These are phyloP conservation scores for Rhinoptilus africanus DNA, from an alignment of 2,113 vertebrate genomes.

Conservation along the genomic window DNA sequence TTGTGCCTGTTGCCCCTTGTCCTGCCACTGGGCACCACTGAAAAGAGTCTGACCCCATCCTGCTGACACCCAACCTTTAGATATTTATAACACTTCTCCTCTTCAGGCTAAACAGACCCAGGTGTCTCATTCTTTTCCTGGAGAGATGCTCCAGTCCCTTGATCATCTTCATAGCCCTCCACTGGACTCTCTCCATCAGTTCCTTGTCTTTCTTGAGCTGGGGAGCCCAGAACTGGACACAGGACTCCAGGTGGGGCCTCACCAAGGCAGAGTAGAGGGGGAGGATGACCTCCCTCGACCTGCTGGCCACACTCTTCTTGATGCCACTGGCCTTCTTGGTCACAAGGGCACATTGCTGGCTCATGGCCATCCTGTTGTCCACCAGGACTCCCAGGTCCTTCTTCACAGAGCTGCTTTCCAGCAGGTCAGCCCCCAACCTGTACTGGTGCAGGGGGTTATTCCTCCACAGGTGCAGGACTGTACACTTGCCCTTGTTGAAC, in stretches of 20 bases:
- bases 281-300: neutral
- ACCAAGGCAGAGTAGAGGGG: neutral
- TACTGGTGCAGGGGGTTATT: neutral
- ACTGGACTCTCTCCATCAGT: neutral
- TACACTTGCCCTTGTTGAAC: neutral
- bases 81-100: neutral
- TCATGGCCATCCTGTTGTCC: neutral
- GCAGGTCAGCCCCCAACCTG: neutral
- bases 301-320: neutral
- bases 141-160: neutral
- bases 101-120: neutral
- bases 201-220: neutral
- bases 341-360: neutral
- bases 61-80: neutral
- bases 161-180: neutral
- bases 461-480: neutral
- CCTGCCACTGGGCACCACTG: neutral
- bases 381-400: neutral
- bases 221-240: neutral
- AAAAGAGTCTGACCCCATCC: neutral
- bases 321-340: neutral
- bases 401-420: neutral
- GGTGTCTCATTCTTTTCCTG: neutral
- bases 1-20: neutral
- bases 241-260: neutral